phyloP scores from a whole-genome alignment of 2,888 invertebrate species.

The Thysanoteuthis rhombus region DNA sequence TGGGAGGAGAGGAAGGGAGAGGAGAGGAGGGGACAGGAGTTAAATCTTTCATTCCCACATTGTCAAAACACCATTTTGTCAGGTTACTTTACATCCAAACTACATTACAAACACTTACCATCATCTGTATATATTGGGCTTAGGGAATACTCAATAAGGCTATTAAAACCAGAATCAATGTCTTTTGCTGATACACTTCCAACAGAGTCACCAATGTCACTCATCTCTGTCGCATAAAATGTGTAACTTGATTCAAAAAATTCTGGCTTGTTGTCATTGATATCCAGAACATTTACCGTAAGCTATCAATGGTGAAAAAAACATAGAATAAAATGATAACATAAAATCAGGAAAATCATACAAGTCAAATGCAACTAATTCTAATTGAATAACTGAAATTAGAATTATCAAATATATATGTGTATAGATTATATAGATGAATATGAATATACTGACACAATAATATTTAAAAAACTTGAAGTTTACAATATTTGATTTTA shows the following conservation, averaged over 20 bases:
- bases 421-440: no score
- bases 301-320: neutral
- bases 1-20: no score
- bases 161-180: constrained; percentile 46
- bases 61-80: no score
- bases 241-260: neutral
- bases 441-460: no score
- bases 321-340: neutral
- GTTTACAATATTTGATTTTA: no score
- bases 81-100: no score
- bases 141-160: constrained; percentile 42
- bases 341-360: neutral
- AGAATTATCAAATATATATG: no score
- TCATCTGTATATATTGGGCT: constrained; percentile 33
- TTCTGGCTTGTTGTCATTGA: constrained; percentile 15
- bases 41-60: no score
- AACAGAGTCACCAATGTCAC: constrained; percentile 29
- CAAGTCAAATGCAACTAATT: neutral
- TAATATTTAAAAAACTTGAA: no score
- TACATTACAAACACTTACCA: neutral
- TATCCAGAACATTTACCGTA: neutral
- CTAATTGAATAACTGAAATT: no score
- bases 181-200: constrained; percentile 48
- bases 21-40: no score
- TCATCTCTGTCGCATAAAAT: neutral